Evolutionary conservation across 2,113 vertebrate genomes (phyloP), one percentile per base, ranked within the genome.

Genomic region (Siphamia tubifer): DNA sequence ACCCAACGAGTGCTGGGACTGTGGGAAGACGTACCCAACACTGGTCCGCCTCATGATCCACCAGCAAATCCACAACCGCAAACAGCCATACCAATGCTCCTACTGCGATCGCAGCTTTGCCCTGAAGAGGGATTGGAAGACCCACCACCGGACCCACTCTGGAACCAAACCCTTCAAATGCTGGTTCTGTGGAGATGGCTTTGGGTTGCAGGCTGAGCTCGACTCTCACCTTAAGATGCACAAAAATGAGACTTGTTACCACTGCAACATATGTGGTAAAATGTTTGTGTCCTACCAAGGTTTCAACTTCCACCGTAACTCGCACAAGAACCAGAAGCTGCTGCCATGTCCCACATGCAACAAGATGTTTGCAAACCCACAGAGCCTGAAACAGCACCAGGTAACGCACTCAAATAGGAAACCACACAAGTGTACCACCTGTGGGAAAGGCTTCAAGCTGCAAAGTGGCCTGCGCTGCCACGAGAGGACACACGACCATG

Each of bases 261-360:
- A 25, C 67, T 87, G 82, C 67, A 34, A 47, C 0, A 9, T 63
- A 32, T 89, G 87, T 0, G 15, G 64, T 25, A 87, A 87, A 70
- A 87, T 82, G 84, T 85, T 89, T 0, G 63, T 83, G 3, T 85
- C 87, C 28, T 75, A 80, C 60, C 84, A 85, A 62, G 87, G 87
- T 32, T 89, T 85, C 53, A 85, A 77, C 56, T 80, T 78, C 61
- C 87, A 89, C 67, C 68, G 78, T 32, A 71, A 40, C 13, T 56
- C 77, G 0, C 82, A 89, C 80, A 28, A 32, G 15, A 55, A 20
- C 25, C 56, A n/a, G 0, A 49, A 54, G 45, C 56, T 27, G 10
- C 70, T 83, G 60, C 75, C 82, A 1, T 89, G 87, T 43, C 4
- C 10, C 3, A 58, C 54, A 16, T 89, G 87, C 51, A 23, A 34